Evolutionary conservation across 2,797 vertebrate genomes (phyloP), one percentile per base, ranked within the genome.

Genomic region (Tragelaphus oryx): DNA sequence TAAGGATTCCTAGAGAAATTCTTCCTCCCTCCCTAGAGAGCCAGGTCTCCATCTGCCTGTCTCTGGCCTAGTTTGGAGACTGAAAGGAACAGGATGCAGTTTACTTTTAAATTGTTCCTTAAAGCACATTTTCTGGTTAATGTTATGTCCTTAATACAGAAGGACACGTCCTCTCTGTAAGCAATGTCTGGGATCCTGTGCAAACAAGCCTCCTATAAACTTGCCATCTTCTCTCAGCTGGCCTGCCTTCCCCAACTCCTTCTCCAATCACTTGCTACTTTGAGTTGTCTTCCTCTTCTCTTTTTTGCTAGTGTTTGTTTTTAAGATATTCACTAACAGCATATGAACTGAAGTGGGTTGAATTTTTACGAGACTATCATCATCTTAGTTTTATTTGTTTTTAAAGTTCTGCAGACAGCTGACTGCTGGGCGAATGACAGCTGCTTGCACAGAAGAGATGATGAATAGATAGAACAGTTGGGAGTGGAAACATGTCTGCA

Each of bases 11-110:
- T 86, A 62, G 75, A 93, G 46, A 76, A 95, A 95, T 55, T 87
- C 84, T 74, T 87, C 84, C 46, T 95, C 89, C 41, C 48, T 82
- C 95, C 76, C 84, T 37, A 87, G 96, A 98, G 92, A 93, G 85
- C 71, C 89, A 80, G 62, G 62, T 62, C 57, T 96, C 90, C 91
- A 75, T 54, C 91, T 95, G 91, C 79, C 81, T 59, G 95, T 46
- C 59, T 97, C 44, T 83, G 94, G 62, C 91, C 93, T 96, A 91
- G 85, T 94, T 59, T 87, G 88, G 76, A 90, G 89, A 95, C 91
- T 94, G 68, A 94, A 93, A 98, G 81, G 93, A 96, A 97, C 93
- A 97, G 50, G 95, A 97, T 88, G 44, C 90, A 94, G 97, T 97
- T 95, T 96, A 82, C 96, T 97, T 98, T 94, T 65, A 96, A 96